Conservation (phyloP, 2,113 vertebrate species). For the Notarius lentiginosus region DNA sequence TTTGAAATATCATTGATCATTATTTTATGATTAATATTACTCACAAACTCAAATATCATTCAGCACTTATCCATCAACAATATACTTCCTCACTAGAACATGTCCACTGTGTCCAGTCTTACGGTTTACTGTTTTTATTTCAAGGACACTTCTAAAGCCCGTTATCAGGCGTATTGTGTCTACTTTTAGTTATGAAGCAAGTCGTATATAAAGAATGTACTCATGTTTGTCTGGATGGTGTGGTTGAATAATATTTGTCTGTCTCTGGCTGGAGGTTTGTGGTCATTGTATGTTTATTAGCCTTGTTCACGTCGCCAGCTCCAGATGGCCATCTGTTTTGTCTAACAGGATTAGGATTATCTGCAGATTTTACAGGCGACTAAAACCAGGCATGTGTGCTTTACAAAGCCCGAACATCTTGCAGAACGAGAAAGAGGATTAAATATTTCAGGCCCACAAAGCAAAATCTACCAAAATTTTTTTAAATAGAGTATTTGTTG, state of each 20-base stretch:
- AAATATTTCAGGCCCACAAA: background rate
- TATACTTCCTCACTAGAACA: background rate
- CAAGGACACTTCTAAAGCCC: background rate
- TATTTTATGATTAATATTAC: background rate
- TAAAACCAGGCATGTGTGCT: conserved; percentile 30
- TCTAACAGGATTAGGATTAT: conserved; percentile 75
- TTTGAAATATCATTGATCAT: background rate
- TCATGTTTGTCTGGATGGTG: conserved; percentile 1
- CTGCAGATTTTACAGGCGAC: conserved; percentile 49
- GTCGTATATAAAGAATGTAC: background rate
- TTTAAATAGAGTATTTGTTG: background rate
- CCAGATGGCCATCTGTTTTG: conserved; percentile 76
- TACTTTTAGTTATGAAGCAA: background rate
- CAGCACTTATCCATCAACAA: background rate
- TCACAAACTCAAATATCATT: background rate
- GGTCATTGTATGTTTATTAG: conserved; percentile 38
- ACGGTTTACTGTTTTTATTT: conserved; percentile 8
- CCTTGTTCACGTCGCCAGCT: conserved; percentile 56
- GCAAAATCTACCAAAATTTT: background rate
- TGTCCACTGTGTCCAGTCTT: background rate
- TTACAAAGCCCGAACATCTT: background rate
- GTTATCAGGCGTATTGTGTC: conserved; percentile 27
- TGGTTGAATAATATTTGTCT: conserved; percentile 14
- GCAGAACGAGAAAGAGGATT: background rate
- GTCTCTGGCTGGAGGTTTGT: conserved; percentile 24